phyloP scores from a whole-genome alignment of 2,797 vertebrate species.

The Sitta carolinensis region DNA sequence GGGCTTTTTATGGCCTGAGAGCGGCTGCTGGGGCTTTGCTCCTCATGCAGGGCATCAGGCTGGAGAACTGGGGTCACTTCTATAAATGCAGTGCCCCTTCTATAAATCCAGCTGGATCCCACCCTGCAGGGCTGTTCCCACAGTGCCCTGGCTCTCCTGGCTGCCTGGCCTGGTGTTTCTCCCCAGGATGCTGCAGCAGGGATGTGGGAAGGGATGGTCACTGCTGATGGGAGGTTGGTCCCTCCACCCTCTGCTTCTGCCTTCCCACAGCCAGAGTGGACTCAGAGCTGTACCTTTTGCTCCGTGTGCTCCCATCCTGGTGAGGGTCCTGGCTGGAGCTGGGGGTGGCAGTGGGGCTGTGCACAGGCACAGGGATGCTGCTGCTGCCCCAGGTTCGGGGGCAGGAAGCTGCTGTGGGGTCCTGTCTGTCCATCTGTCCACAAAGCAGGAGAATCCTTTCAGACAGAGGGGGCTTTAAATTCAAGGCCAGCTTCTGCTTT shows the following conservation, averaged over 20 bases:
- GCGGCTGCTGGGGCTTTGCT: not conserved
- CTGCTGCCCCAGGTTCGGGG: rapidly evolving
- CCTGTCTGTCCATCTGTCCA: not conserved
- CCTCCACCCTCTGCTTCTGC: not conserved
- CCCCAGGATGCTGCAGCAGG: not conserved
- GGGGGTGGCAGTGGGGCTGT: not conserved
- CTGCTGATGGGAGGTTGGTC: not conserved
- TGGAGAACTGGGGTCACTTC: not conserved
- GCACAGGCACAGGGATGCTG: not conserved
- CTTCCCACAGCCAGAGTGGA: not conserved
- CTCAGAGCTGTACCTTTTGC: not conserved
- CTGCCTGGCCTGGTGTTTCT: not conserved
- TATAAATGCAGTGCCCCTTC: not conserved
- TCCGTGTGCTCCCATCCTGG: not conserved
- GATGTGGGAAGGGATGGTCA: not conserved
- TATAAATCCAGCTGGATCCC: not conserved
- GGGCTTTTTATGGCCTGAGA: not conserved
- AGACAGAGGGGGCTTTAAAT: not conserved
- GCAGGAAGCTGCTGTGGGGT: not conserved
- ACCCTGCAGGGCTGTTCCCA: rapidly evolving
- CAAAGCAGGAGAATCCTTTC: not conserved
- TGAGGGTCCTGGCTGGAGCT: not conserved
- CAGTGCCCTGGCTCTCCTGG: not conserved
- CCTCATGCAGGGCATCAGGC: rapidly evolving
- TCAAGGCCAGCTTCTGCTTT: not conserved